These are phyloP conservation scores for Torymus aiolomorphi DNA, from an alignment of 2,888 invertebrate genomes.

Conservation along the genomic window DNA sequence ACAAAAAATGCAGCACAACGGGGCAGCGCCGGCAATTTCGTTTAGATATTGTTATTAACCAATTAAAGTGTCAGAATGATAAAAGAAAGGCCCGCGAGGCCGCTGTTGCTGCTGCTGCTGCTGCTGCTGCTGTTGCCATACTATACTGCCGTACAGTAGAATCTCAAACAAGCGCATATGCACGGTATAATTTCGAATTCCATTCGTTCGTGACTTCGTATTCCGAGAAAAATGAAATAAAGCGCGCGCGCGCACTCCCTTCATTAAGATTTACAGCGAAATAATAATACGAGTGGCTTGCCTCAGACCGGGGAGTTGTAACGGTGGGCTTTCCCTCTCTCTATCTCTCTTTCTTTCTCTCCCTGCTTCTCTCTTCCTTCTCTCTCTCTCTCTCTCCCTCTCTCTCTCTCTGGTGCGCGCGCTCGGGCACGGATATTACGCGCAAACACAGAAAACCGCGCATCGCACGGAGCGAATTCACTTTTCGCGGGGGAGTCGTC, in stretches of 20 bases:
- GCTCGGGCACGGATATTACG: too few species aligned
- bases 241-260: constrained; percentile 37
- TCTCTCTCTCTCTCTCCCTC: not conserved
- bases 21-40: not conserved
- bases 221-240: constrained; percentile 47
- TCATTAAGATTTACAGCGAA: constrained; percentile 43
- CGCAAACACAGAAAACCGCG: not conserved
- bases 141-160: too few species aligned
- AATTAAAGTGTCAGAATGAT: constrained; percentile 22
- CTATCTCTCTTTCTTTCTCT: too few species aligned
- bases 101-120: not conserved
- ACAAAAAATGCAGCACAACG: constrained; percentile 13
- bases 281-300: constrained; percentile 32
- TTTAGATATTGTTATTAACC: constrained; percentile 5
- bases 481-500: too few species aligned
- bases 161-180: not conserved
- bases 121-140: too few species aligned
- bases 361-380: too few species aligned
- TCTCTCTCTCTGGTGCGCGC: not conserved
- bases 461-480: not conserved
- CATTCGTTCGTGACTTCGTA: constrained; percentile 41
- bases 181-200: constrained; percentile 33
- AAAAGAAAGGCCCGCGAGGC: not conserved
- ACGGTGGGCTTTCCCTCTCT: constrained; percentile 6
- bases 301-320: constrained; percentile 4